Conservation (phyloP, 2,113 vertebrate genomes). For the Catharus fuscescens region DNA sequence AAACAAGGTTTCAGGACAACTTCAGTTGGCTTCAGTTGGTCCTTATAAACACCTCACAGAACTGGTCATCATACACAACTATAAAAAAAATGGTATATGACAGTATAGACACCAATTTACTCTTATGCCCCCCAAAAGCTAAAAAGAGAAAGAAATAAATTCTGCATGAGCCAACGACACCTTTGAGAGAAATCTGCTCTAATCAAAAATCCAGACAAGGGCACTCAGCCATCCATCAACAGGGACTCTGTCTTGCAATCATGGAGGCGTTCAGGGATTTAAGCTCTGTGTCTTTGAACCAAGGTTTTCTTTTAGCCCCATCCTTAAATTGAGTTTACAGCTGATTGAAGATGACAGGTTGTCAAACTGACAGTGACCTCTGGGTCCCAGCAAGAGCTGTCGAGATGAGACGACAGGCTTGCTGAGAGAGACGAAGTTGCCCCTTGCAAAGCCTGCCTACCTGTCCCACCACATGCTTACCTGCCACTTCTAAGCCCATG, state of each 20-base stretch:
- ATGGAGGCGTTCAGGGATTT: not conserved
- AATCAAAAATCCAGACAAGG: not conserved
- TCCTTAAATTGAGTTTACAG: not conserved
- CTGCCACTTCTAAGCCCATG: not conserved
- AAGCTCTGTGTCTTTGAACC: not conserved
- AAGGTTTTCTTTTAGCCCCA: not conserved
- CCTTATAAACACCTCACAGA: not conserved
- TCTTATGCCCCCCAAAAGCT: not conserved
- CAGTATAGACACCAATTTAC: not conserved
- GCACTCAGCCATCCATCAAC: not conserved
- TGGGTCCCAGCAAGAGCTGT: not conserved
- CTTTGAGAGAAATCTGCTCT: not conserved
- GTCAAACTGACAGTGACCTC: not conserved
- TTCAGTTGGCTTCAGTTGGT: not conserved
- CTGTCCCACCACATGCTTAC: accelerated
- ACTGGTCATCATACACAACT: not conserved
- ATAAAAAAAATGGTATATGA: not conserved
- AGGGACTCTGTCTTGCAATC: not conserved
- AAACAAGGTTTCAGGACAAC: not conserved
- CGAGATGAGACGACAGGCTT: not conserved
- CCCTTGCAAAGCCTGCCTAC: not conserved
- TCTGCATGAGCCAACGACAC: not conserved
- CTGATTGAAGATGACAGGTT: not conserved
- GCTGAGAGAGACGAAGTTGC: not conserved
- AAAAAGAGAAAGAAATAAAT: not conserved